These are phyloP conservation scores for Mycetomoellerius zeteki DNA, from an alignment of 1,140 invertebrate genomes.

Conservation along the genomic window DNA sequence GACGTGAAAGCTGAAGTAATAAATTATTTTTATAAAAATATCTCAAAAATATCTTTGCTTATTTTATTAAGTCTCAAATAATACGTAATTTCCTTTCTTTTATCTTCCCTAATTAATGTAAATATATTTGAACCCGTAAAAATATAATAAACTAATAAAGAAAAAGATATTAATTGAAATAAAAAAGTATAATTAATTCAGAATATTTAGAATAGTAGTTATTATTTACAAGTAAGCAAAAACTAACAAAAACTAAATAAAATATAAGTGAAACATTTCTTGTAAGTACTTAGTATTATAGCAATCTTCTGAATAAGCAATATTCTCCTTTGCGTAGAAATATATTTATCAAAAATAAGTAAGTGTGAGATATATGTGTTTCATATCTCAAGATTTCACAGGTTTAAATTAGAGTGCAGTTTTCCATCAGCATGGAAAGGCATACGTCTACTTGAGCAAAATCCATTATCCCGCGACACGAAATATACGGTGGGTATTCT, in stretches of 20 bases:
- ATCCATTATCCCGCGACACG: conserved; percentile 39
- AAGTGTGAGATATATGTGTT: background rate
- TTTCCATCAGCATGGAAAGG: background rate
- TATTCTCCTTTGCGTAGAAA: background rate
- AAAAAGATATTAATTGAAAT: background rate
- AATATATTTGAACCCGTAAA: background rate
- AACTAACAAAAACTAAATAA: background rate
- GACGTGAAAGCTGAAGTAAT: too few relatives aligned
- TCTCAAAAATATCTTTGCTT: background rate
- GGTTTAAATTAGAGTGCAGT: conserved; percentile 25
- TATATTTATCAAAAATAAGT: background rate
- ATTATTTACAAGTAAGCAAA: background rate
- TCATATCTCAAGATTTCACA: background rate
- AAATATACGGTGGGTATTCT: conserved; percentile 30
- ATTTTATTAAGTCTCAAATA: background rate
- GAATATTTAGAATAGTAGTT: background rate
- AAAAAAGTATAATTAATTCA: background rate
- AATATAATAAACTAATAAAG: background rate
- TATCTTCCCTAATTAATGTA: background rate
- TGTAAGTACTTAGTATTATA: background rate
- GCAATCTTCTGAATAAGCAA: background rate
- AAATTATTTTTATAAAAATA: background rate
- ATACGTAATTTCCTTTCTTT: background rate
- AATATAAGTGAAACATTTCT: background rate
- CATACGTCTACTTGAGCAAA: background rate